Percentiles rank a stretch among this genome's conserved stretches.
These are phyloP conservation scores for Apomyelois bistriatella DNA, from an alignment of 2,888 invertebrate genomes.

Conservation along the genomic window DNA sequence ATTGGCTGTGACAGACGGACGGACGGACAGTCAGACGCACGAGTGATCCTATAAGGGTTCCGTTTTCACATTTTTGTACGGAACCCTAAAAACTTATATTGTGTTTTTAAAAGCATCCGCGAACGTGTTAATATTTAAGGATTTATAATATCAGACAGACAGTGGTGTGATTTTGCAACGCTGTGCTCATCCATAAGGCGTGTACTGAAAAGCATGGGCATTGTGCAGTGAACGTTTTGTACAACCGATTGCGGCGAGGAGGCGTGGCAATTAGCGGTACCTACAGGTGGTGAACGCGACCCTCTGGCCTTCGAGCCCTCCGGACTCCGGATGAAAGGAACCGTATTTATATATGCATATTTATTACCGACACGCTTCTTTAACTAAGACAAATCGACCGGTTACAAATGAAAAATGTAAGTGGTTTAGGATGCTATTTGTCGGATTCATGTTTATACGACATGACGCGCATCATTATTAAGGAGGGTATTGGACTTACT, in stretches of 20 bases:
- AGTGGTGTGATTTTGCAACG: not conserved
- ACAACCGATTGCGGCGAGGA: slow-evolving; percentile 61
- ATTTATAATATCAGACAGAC: too few species aligned
- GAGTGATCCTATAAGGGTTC: too few species aligned
- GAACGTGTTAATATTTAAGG: too few species aligned
- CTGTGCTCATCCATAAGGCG: not conserved
- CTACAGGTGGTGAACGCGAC: slow-evolving; percentile 68
- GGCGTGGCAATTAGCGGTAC: slow-evolving; percentile 71
- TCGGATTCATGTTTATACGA: slow-evolving; percentile 26
- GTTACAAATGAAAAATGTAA: slow-evolving; percentile 39
- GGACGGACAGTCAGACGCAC: too few species aligned
- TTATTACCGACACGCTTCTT: slow-evolving; percentile 51
- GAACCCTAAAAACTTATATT: too few species aligned
- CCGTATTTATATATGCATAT: slow-evolving; percentile 54
- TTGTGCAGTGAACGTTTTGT: slow-evolving; percentile 50
- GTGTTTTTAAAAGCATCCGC: too few species aligned
- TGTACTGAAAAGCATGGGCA: slow-evolving; percentile 33
- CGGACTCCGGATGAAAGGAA: slow-evolving; percentile 24
- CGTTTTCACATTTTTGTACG: too few species aligned
- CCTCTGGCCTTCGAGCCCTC: slow-evolving; percentile 53
- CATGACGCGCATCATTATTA: slow-evolving; percentile 43
- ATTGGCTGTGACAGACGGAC: too few species aligned
- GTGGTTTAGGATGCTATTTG: slow-evolving; percentile 33
- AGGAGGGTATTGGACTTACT: slow-evolving; percentile 28
- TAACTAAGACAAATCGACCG: slow-evolving; percentile 42